Percentiles rank a stretch among this genome's conserved stretches.
phyloP scores from a whole-genome alignment of 1,140 invertebrate genomes.

The Riptortus pedestris region DNA sequence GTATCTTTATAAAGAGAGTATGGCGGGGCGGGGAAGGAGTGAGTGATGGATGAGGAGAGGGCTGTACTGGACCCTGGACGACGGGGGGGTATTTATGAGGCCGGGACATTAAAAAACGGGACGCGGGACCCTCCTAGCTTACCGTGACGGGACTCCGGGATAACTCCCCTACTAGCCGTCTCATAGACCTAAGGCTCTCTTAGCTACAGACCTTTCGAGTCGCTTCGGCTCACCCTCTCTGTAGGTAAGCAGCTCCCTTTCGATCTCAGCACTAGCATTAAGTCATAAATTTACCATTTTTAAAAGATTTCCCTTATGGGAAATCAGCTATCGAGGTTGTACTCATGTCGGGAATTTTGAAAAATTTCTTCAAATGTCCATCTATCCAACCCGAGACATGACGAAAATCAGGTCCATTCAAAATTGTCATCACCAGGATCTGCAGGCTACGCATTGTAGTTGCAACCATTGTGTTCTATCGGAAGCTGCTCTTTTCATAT shows the following conservation, averaged over 20 bases:
- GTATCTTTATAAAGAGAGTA: not conserved
- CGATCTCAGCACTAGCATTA: too few relatives aligned
- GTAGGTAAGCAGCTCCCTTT: not conserved
- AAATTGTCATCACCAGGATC: too few relatives aligned
- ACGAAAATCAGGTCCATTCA: too few relatives aligned
- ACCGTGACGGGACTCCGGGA: not conserved
- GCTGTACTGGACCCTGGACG: not conserved
- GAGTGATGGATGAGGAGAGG: not conserved
- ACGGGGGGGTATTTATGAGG: not conserved
- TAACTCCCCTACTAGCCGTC: not conserved
- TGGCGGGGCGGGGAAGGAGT: not conserved
- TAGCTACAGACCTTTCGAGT: not conserved
- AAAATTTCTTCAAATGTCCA: too few relatives aligned
- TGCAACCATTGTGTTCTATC: too few relatives aligned
- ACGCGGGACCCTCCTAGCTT: not conserved
- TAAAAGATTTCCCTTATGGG: too few relatives aligned
- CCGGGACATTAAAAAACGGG: not conserved
- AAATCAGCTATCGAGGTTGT: too few relatives aligned
- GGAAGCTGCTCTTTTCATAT: too few relatives aligned
- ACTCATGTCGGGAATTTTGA: too few relatives aligned
- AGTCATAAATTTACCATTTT: too few relatives aligned
- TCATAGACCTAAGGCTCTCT: not conserved
- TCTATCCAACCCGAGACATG: too few relatives aligned
- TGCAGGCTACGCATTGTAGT: too few relatives aligned
- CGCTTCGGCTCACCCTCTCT: not conserved